Evolutionary conservation across 2,797 vertebrate species (phyloP).

Genomic region (Avahi laniger): DNA sequence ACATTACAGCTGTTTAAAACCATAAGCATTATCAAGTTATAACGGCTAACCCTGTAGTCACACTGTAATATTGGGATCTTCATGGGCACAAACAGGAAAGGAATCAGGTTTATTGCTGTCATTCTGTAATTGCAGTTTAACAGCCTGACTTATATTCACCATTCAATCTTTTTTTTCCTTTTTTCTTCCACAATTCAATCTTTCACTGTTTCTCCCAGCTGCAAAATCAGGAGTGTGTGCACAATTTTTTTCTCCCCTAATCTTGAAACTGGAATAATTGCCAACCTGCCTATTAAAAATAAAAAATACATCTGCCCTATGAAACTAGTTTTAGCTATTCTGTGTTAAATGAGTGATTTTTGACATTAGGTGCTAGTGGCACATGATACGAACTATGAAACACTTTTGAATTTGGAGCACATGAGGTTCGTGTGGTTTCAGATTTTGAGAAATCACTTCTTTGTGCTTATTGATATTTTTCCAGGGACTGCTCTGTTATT

Average conservation of each 20-base stretch:
- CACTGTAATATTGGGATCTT: neutral
- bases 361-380: conserved; percentile 6
- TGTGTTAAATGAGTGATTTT: conserved; percentile 49
- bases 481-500: conserved; percentile 44
- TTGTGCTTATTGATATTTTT: conserved; percentile 52
- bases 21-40: neutral
- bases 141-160: conserved; percentile 30
- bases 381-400: conserved; percentile 34
- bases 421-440: conserved; percentile 19
- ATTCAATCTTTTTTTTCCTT: neutral
- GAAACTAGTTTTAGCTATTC: conserved; percentile 12
- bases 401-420: conserved; percentile 8
- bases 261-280: conserved; percentile 53
- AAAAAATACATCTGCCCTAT: conserved; percentile 7
- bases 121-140: conserved; percentile 16
- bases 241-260: conserved; percentile 19
- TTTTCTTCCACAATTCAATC: neutral
- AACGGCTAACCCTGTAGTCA: neutral
- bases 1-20: conserved; percentile 35
- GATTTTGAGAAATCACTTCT: conserved; percentile 35
- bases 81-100: neutral
- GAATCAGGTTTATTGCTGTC: conserved; percentile 23
- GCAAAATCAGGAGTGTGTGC: neutral
- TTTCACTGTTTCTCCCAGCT: conserved; percentile 35
- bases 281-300: neutral